Evolutionary conservation across 2,888 invertebrate species (phyloP).

Genomic region (Cephonodes hylas): DNA sequence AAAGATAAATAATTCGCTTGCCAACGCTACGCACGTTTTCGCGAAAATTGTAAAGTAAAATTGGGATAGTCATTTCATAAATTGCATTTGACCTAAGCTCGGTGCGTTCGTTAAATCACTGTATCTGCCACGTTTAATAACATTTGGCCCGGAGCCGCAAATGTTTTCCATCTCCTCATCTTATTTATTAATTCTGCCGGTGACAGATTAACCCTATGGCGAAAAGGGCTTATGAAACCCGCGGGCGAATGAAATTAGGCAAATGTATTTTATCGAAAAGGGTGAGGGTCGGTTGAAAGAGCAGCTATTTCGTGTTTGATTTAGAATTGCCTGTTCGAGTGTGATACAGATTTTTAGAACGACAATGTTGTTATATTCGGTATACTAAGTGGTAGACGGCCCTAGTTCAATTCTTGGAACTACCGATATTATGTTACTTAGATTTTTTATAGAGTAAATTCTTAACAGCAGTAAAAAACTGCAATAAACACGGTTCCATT

Average conservation of each 20-base stretch:
- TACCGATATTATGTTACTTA: no score
- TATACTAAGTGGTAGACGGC: no score
- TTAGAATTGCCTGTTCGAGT: no score
- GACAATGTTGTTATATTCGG: no score
- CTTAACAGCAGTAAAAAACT: no score
- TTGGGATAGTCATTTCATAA: constrained; percentile 63
- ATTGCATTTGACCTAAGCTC: constrained; percentile 51
- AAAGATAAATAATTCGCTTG: not conserved
- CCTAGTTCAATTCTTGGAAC: no score
- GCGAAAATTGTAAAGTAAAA: constrained; percentile 24
- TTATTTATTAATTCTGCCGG: not conserved
- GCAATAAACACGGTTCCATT: no score
- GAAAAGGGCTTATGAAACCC: not conserved
- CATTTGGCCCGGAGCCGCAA: not conserved
- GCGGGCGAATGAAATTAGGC: not conserved
- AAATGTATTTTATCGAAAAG: not conserved
- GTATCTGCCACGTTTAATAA: constrained; percentile 40
- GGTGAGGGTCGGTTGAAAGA: not conserved
- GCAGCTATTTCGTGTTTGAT: no score
- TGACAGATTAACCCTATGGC: not conserved
- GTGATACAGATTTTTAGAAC: no score
- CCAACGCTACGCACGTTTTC: not conserved
- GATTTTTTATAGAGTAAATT: no score
- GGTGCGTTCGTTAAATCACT: constrained; percentile 46
- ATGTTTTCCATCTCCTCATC: not conserved